phyloP scores from a whole-genome alignment of 2,888 invertebrate genomes.

The Hecatera dysodea region DNA sequence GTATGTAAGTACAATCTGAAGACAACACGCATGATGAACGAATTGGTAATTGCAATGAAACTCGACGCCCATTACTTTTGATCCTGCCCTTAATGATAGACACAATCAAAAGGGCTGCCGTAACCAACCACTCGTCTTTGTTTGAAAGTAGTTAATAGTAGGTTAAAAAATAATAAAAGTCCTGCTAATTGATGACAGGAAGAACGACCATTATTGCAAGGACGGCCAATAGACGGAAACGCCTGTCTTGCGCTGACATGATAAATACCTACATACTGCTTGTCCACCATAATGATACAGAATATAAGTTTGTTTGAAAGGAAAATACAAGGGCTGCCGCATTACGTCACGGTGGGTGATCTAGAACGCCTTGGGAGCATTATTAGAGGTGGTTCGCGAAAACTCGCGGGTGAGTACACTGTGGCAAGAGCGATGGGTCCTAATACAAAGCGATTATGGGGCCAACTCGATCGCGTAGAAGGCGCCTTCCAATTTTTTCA shows the following conservation, averaged over 20 bases:
- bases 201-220: conserved; percentile 12
- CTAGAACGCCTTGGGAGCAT: no score
- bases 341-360: conserved; percentile 29
- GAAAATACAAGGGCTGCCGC: conserved; percentile 42
- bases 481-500: no score
- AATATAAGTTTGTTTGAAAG: conserved; percentile 38
- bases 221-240: conserved; percentile 36
- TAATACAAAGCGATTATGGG: not conserved
- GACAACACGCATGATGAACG: not conserved
- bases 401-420: not conserved
- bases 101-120: not conserved
- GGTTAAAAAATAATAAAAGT: conserved; percentile 20
- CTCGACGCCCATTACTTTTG: conserved; percentile 1
- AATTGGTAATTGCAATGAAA: conserved; percentile 8
- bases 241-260: conserved; percentile 30
- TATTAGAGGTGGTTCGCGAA: no score
- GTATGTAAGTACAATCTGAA: not conserved
- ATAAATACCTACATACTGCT: conserved; percentile 25
- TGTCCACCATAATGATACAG: conserved; percentile 44
- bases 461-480: no score
- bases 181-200: conserved; percentile 18
- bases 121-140: conserved; percentile 15
- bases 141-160: not conserved
- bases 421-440: not conserved
- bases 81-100: conserved; percentile 8